These are phyloP conservation scores for Drepana falcataria DNA, from an alignment of 2,888 invertebrate species.

Conservation along the genomic window DNA sequence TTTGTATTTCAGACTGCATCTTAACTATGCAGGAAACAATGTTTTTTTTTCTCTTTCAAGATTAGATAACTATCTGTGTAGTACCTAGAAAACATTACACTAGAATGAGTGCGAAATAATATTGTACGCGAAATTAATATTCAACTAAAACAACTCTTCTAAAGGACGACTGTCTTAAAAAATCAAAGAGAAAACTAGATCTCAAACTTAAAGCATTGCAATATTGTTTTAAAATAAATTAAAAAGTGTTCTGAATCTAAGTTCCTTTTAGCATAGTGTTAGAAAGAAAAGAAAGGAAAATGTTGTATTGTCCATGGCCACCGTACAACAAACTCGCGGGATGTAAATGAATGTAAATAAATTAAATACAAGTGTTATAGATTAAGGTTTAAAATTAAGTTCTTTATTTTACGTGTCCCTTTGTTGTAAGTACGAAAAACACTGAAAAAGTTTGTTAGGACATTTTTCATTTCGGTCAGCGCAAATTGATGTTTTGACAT, in stretches of 20 bases:
- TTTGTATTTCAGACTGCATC: too few species aligned
- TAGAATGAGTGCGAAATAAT: too few species aligned
- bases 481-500: conserved; percentile 51
- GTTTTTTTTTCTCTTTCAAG: too few species aligned
- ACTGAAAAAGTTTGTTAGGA: conserved; percentile 23
- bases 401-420: conserved; percentile 37
- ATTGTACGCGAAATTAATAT: too few species aligned
- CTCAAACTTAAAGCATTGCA: not conserved
- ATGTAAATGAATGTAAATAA: conserved; percentile 78
- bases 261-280: conserved; percentile 45
- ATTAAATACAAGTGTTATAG: conserved; percentile 48
- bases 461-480: conserved; percentile 33
- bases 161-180: not conserved
- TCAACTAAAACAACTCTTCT: not conserved
- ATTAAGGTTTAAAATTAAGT: conserved; percentile 53
- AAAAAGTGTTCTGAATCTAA: conserved; percentile 14
- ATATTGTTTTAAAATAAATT: not conserved
- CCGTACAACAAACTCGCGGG: conserved; percentile 60
- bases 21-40: too few species aligned
- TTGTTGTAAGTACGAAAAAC: conserved; percentile 63
- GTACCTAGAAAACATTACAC: too few species aligned
- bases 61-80: too few species aligned
- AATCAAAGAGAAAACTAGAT: not conserved
- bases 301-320: conserved; percentile 38
- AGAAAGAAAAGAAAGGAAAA: conserved; percentile 22